phyloP scores from a whole-genome alignment of 2,797 vertebrate species.

The Chaetodon trifasciatus region DNA sequence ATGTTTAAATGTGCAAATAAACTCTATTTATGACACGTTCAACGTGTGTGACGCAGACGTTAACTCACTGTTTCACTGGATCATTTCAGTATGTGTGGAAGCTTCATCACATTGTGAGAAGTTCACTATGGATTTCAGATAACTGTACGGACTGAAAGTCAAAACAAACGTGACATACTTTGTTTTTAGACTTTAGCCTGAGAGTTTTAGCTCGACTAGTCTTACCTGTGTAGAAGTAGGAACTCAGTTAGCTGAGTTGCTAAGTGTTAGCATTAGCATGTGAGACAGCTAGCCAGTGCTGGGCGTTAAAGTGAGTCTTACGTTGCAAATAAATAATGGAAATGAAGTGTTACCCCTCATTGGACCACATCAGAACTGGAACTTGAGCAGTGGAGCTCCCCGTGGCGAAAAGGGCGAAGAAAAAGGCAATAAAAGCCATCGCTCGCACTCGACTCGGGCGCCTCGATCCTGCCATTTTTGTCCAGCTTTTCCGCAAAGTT shows the following conservation, averaged over 20 bases:
- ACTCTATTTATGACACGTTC: not conserved
- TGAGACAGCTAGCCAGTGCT: not conserved
- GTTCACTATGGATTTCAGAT: not conserved
- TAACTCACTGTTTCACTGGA: not conserved
- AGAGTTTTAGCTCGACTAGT: not conserved
- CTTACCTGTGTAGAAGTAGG: not conserved
- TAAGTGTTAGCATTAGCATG: conserved; percentile 64
- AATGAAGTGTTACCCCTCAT: conserved; percentile 81
- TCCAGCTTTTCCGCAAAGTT: conserved; percentile 56
- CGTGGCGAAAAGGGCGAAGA: conserved; percentile 52
- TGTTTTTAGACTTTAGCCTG: not conserved
- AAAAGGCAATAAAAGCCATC: conserved; percentile 51
- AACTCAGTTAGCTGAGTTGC: conserved; percentile 23
- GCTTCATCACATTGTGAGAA: not conserved
- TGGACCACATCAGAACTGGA: conserved; percentile 90
- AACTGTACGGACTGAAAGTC: not conserved
- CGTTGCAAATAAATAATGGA: not conserved
- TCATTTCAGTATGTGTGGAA: not conserved
- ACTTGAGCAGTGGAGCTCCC: conserved; percentile 82
- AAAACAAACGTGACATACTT: not conserved
- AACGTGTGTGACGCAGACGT: not conserved
- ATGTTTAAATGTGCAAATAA: not conserved
- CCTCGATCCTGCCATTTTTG: conserved; percentile 72
- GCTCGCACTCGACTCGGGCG: not conserved
- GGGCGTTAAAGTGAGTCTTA: not conserved